Base-by-base conservation (phyloP, 2,113 vertebrate species). In the Heliornis fulica region DNA sequence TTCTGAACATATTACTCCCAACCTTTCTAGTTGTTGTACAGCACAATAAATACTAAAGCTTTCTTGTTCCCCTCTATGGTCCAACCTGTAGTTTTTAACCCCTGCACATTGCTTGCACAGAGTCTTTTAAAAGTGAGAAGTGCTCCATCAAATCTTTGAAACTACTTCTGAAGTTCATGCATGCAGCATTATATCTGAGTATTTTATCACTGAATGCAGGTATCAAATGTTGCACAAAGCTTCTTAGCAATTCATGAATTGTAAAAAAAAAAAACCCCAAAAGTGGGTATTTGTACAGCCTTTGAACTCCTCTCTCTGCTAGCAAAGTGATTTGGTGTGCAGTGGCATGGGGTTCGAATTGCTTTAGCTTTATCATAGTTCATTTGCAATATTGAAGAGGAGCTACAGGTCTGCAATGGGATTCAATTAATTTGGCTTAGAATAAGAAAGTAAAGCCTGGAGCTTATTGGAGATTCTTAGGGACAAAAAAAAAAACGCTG, bases 1-100 rank as follows among this genome's bases (percentile, higher is more conserved):
- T 97, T 97, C 93, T 87, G 87, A 96, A 77, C 64, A 38, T 75
- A 68, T 78, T 84, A 60, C 80, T 84, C 40, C 25, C 45, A 89
- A 45, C 23, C 87, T 95, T 91, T 90, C 90, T 34, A 84, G 57
- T 78, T 69, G 29, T 40, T 72, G 28, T 65, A 68, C 60, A 91
- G 59, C 53, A 60, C 31, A 65, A 43, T 85, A 82, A 69, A 57
- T 43, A 74, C n/a, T 79, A 94, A 92, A 92, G 23, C 40, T 46
- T 32, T 63, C 51, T 72, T 43, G 31, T 68, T 76, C 26, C 28
- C 41, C 11, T 68, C 78, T 89, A 32, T 15, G 29, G 7, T 77
- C 15, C 87, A 50, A 76, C 5, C 75, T 26, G 46, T 51, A 36
- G 15, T 56, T 71, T 92, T 95, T 80, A 95, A 94, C 36, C 7